Conservation (phyloP, 2,888 invertebrate species). For the Eurytoma californica region DNA sequence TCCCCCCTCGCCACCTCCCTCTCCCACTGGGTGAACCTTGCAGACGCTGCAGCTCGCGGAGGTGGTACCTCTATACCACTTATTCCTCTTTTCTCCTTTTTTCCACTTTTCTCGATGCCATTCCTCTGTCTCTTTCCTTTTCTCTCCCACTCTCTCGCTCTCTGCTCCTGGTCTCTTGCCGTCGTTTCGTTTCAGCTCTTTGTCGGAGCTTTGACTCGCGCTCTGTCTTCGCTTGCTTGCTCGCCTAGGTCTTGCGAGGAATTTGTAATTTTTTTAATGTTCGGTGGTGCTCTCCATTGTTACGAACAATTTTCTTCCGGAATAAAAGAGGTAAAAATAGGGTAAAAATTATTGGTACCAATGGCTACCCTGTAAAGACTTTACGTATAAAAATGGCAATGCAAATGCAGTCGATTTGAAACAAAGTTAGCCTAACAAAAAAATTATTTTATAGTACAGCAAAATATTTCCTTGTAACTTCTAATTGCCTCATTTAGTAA, state of each 20-base stretch:
- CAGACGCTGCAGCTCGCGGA: slow-evolving; percentile 29
- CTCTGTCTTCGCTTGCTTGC: neutral
- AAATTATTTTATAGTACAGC: too few relatives aligned
- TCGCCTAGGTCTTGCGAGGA: neutral
- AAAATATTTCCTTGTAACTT: too few relatives aligned
- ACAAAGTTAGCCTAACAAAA: too few relatives aligned
- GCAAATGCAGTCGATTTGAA: too few relatives aligned
- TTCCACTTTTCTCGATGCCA: neutral
- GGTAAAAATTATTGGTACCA: too few relatives aligned
- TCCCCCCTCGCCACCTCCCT: neutral
- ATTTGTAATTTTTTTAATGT: too few relatives aligned
- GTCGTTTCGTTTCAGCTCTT: neutral
- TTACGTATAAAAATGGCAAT: too few relatives aligned
- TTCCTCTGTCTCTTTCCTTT: neutral
- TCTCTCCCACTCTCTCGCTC: neutral
- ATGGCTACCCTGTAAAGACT: too few relatives aligned
- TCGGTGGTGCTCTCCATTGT: too few relatives aligned
- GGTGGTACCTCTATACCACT: slow-evolving; percentile 1
- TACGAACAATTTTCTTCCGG: too few relatives aligned
- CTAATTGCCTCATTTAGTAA: too few relatives aligned
- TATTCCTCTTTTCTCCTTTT: neutral
- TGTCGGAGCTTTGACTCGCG: neutral
- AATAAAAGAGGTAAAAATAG: too few relatives aligned
- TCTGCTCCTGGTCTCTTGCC: neutral
- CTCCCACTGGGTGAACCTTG: slow-evolving; percentile 6